Base-by-base conservation (phyloP, 2,888 invertebrate species). In the Rhingia rostrata region DNA sequence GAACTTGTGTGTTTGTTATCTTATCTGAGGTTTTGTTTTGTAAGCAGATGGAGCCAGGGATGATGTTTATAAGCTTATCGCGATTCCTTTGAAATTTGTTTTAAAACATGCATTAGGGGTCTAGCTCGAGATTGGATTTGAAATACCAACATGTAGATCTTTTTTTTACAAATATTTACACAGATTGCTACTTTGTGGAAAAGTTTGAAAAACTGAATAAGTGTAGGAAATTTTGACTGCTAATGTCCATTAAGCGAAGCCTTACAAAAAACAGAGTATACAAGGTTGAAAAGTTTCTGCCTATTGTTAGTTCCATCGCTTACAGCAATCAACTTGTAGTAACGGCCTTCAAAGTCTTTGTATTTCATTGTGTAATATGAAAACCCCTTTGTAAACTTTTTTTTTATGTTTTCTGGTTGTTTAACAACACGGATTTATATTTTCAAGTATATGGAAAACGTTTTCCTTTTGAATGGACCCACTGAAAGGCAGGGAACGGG, bases 1-100 rank as follows among this genome's bases (percentile, higher is more conserved):
- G 82, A 83, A 78, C 82, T 83, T 83, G 63, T 63, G 60, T 37
- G 61, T 7, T 3, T 67, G 53, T 43, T 78, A 51, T 73, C 73
- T 78, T 83, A 78, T 83, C 82, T 64, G 0, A 12, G 49, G n/a
- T n/a, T n/a, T 45, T 61, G 41, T 5, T 12, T 3, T 7, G 4
- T 9, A 35, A 3, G 14, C 33, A 54, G 45, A 32, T 45, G 53
- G 3, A 6, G 35, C 2, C 39, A 30, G 54, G 43, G 58, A 49
- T 58, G 69, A 6, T 14, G 12, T 32, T 56, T 61, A 30, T 2
- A n/a, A 22, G 9, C 49, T 33, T 67, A 63, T 67, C 43, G 56
- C 43, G 69, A 4, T 30, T 49, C 9, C 35, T 43, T 5, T 69
- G 63, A 45, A 49, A 41, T n/a, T 64, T 58, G 32, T 12, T 61